These are phyloP conservation scores for Eretmochelys imbricata DNA, from an alignment of 2,113 vertebrate species.

Conservation along the genomic window DNA sequence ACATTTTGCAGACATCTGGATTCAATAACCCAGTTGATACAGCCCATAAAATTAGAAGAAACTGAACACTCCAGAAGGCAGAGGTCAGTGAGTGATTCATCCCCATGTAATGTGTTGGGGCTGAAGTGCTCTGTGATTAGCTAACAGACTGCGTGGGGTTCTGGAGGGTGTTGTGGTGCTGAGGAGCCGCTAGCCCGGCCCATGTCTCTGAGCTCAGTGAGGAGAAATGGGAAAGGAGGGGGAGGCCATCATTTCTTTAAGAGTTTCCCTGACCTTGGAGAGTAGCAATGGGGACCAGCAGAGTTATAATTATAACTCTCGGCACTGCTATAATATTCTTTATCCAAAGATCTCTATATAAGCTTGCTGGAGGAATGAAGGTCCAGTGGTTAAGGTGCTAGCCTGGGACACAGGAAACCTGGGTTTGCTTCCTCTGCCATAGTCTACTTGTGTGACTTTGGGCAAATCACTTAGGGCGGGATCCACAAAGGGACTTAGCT, in stretches of 20 bases:
- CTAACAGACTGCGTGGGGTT: conserved; percentile 44
- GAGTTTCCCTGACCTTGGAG: not conserved
- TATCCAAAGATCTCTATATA: not conserved
- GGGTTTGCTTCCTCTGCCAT: not conserved
- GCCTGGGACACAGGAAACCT: not conserved
- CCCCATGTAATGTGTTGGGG: conserved; percentile 54
- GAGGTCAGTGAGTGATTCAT: conserved; percentile 76
- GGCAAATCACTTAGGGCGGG: not conserved
- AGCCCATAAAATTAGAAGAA: conserved; percentile 77
- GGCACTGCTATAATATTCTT: not conserved
- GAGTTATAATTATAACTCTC: not conserved
- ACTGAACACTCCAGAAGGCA: conserved; percentile 70
- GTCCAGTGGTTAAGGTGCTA: not conserved
- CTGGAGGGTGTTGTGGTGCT: conserved; percentile 28
- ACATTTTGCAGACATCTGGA: conserved; percentile 76
- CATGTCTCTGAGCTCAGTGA: not conserved
- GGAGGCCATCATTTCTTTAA: not conserved
- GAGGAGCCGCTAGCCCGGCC: conserved; percentile 27
- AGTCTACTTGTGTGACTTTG: not conserved
- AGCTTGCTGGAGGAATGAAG: not conserved
- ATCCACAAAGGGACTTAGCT: not conserved
- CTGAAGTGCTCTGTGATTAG: not conserved
- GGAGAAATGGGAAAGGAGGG: conserved; percentile 67
- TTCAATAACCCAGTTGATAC: conserved; percentile 74
- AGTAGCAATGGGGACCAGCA: not conserved